Base-by-base conservation (phyloP, 2,113 vertebrate genomes). In the Halichoeres trimaculatus region DNA sequence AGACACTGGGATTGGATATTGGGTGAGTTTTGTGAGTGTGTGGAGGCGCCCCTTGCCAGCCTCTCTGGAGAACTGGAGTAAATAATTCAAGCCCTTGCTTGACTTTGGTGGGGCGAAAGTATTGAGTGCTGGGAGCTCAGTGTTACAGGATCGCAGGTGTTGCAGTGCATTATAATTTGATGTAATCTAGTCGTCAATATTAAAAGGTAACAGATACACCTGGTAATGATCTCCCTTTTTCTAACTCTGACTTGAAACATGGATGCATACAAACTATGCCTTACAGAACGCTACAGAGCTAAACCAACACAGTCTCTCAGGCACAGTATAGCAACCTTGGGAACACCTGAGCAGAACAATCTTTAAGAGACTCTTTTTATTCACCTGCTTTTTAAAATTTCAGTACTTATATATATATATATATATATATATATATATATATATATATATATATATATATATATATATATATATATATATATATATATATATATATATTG, bases 11-110 rank as follows among this genome's bases (percentile, higher is more conserved):
- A 17, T 20, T 47, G 10, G 16, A 69, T 45, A 65, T 58, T 66
- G 68, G 53, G 56, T 68, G 12, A 65, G 56, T 43, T 70, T 41
- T 51, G 4, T 63, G 54, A 70, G 55, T 34, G 35, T 66, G 60
- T 65, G 51, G 48, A 72, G 43, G 52, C 20, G 20, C 55, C 51
- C 55, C 45, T 77, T 53, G 11, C 17, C 50, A 34, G 24, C 35
- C 61, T 78, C 75, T 77, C 67, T 64, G 64, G 62, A 83, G 43
- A 82, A 70, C 12, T 38, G 2, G 73, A 75, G 56, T 81, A 58
- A 90, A 85, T 81, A 65, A 90, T 88, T 87, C 66, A 90, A 72
- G 51, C 24, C 63, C 35, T 55, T 59, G 38, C 74, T 77, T 56
- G 60, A 73, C 45, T 71, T 80, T 80, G 22, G 35, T 56, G 23